Evolutionary conservation across 2,113 vertebrate species (phyloP).

Genomic region (Cacatua alba): DNA sequence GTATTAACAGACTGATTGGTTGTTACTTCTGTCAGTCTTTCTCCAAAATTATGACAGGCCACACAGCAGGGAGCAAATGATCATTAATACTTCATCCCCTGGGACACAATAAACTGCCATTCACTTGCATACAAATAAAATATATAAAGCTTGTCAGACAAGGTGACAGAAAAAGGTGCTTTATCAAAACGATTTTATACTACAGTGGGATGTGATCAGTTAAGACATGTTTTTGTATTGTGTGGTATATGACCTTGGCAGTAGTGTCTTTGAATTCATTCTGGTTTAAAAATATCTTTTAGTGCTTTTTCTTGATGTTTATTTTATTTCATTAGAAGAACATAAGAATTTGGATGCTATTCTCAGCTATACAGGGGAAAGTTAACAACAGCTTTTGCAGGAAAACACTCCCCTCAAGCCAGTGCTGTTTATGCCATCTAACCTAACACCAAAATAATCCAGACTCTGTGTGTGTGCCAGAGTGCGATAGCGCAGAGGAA

Average conservation of each 20-base stretch:
- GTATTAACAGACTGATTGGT: slow-evolving; percentile 71
- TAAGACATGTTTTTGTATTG: slow-evolving; percentile 4
- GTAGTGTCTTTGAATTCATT: slow-evolving; percentile 4
- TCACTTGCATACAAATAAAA: slow-evolving; percentile 76
- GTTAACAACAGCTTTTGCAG: neutral
- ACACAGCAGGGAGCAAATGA: slow-evolving; percentile 73
- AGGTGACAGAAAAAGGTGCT: slow-evolving; percentile 48
- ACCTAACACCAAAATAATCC: neutral
- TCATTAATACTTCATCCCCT: slow-evolving; percentile 73
- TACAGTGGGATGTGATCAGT: neutral
- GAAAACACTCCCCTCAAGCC: neutral
- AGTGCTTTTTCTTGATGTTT: neutral
- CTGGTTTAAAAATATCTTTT: neutral
- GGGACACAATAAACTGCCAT: slow-evolving; percentile 71
- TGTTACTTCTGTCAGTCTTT: slow-evolving; percentile 67
- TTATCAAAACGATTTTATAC: slow-evolving; percentile 48
- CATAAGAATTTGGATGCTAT: neutral
- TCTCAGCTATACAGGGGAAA: neutral
- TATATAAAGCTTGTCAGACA: slow-evolving; percentile 65
- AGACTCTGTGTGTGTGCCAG: fast-evolving
- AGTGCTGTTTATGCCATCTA: neutral
- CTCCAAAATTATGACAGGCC: slow-evolving; percentile 73
- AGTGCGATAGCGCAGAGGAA: fast-evolving
- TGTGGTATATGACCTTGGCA: neutral
- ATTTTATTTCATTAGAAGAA: neutral